These are phyloP conservation scores for Drosophila mettleri DNA, from an alignment of 2,888 invertebrate genomes.

Conservation along the genomic window DNA sequence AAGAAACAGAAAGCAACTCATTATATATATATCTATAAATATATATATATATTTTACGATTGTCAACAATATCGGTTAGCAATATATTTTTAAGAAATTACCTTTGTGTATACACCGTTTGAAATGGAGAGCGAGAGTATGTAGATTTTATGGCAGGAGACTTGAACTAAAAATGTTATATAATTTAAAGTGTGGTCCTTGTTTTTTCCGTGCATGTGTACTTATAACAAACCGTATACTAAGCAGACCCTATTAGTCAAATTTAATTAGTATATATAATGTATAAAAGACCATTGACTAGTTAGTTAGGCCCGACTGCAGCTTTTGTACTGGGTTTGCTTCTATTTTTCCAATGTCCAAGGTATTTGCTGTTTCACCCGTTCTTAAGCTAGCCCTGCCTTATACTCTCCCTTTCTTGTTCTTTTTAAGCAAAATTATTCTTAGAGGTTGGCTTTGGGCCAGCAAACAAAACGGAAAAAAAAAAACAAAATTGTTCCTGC, in stretches of 20 bases:
- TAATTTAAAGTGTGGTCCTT: no score
- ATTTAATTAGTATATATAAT: neutral
- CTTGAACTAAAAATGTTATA: neutral
- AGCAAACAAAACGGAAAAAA: neutral
- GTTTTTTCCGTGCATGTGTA: neutral
- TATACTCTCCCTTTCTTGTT: neutral
- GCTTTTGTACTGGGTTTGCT: neutral
- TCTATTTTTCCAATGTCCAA: conserved; percentile 16
- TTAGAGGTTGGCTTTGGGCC: conserved; percentile 55
- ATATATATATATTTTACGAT: conserved; percentile 22
- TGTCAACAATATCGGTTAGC: conserved; percentile 45
- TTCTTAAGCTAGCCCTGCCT: neutral
- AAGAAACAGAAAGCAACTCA: conserved; percentile 32
- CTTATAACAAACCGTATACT: neutral
- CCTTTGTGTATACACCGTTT: neutral
- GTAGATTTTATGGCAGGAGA: conserved; percentile 5
- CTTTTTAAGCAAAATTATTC: conserved; percentile 2
- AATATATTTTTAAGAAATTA: conserved; percentile 51
- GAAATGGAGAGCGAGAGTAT: neutral
- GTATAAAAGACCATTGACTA: neutral
- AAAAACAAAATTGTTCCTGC: conserved; percentile 1
- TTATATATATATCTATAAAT: conserved; percentile 3
- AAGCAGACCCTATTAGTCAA: neutral
- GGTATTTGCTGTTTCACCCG: conserved; percentile 14
- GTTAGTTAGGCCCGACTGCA: neutral